These are phyloP conservation scores for Himalopsyche tibetana DNA, from an alignment of 2,888 invertebrate species.

Conservation along the genomic window DNA sequence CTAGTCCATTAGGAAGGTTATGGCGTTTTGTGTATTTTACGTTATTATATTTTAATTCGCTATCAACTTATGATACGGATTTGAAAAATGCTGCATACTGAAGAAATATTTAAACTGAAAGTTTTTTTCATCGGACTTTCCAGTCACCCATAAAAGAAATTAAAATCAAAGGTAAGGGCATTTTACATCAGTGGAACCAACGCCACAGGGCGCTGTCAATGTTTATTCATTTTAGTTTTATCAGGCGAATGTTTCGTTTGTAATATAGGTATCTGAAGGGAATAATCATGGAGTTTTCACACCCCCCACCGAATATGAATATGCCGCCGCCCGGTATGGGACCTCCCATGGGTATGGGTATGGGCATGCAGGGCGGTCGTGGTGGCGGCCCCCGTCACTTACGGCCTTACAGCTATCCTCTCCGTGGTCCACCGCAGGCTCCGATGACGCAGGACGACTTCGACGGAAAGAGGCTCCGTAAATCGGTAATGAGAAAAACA, in stretches of 20 bases:
- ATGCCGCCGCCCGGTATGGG: conserved; percentile 57
- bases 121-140: background rate
- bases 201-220: conserved; percentile 47
- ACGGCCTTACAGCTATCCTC: conserved; percentile 74
- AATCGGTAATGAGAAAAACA: conserved; percentile 97
- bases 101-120: background rate
- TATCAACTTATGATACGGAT: background rate
- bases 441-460: conserved; percentile 91
- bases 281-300: conserved; percentile 58
- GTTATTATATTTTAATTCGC: background rate
- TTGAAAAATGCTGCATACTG: conserved; percentile 23
- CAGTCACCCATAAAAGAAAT: conserved; percentile 11
- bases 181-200: conserved; percentile 37
- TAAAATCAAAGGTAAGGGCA: conserved; percentile 50
- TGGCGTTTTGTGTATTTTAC: conserved; percentile 31
- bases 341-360: conserved; percentile 67
- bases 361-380: conserved; percentile 67
- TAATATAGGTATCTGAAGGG: conserved; percentile 56
- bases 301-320: conserved; percentile 59
- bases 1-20: background rate
- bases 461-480: conserved; percentile 96
- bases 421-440: conserved; percentile 74
- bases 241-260: conserved; percentile 50
- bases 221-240: conserved; percentile 45
- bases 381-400: conserved; percentile 76